Percentiles rank a stretch among this genome's conserved stretches.
phyloP scores from a whole-genome alignment of 2,888 invertebrate genomes.

The Aphrophora alni region DNA sequence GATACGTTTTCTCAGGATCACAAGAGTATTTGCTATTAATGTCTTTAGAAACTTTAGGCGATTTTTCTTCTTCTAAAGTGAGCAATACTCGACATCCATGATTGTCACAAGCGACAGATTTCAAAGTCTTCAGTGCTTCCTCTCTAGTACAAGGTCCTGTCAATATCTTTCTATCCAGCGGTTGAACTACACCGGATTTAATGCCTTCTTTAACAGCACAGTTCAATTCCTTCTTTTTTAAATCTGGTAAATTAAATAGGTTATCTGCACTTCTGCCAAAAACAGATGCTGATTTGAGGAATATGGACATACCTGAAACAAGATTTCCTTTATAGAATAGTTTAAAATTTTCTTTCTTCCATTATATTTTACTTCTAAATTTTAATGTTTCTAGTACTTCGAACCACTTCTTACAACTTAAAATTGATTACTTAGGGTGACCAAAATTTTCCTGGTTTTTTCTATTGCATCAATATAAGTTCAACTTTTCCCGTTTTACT shows the following conservation, averaged over 20 bases:
- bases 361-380: too few species aligned
- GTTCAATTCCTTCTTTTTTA: conserved; percentile 61
- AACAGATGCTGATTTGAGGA: conserved; percentile 65
- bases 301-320: conserved; percentile 62
- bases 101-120: conserved; percentile 1
- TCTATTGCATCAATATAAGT: too few species aligned
- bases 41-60: not conserved
- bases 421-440: too few species aligned
- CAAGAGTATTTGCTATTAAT: conserved; percentile 57
- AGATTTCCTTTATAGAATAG: too few species aligned
- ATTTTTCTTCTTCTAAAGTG: conserved; percentile 29
- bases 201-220: conserved; percentile 61
- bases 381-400: too few species aligned
- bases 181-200: conserved; percentile 61
- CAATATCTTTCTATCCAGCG: conserved; percentile 56
- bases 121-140: conserved; percentile 12
- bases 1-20: conserved; percentile 59
- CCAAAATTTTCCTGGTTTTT: too few species aligned
- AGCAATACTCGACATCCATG: conserved; percentile 29
- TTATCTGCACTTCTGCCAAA: conserved; percentile 66
- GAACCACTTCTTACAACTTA: too few species aligned
- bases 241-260: conserved; percentile 59
- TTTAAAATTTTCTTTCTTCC: too few species aligned
- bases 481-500: too few species aligned
- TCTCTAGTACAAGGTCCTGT: conserved; percentile 12